Conservation (phyloP, 2,113 vertebrate genomes). For the Odontesthes bonariensis region DNA sequence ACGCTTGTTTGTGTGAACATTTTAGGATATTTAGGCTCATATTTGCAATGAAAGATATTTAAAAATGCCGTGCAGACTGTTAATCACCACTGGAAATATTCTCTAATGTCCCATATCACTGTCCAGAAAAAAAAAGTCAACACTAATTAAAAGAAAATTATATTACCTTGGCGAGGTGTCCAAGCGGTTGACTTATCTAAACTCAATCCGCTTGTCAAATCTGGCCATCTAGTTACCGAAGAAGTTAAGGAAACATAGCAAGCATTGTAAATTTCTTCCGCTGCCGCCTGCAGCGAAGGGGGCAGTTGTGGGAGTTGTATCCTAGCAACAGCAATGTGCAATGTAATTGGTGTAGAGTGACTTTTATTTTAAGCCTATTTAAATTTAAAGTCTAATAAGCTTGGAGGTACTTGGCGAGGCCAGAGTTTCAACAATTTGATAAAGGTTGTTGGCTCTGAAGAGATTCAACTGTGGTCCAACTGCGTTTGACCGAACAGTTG, state of each 20-base stretch:
- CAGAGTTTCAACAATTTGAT: not conserved
- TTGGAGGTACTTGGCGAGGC: accelerated
- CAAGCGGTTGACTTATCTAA: slow-evolving; percentile 31
- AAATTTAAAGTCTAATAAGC: not conserved
- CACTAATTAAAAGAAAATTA: slow-evolving; percentile 1
- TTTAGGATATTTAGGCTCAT: too few species aligned
- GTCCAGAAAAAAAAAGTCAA: too few species aligned
- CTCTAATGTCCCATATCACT: too few species aligned
- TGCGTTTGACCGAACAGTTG: not conserved
- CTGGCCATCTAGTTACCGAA: not conserved
- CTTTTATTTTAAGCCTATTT: not conserved
- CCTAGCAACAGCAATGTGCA: slow-evolving; percentile 65
- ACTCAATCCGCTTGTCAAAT: slow-evolving; percentile 13
- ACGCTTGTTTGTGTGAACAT: too few species aligned
- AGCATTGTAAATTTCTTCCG: not conserved
- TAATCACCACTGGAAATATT: too few species aligned
- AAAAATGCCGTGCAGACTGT: too few species aligned
- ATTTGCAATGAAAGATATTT: too few species aligned
- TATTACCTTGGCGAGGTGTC: slow-evolving; percentile 28
- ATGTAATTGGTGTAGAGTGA: not conserved
- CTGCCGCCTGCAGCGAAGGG: not conserved
- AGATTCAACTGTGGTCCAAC: slow-evolving; percentile 6
- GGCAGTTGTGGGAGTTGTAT: slow-evolving; percentile 40
- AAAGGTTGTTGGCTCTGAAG: not conserved
- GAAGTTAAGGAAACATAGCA: not conserved